Evolutionary conservation across 2,113 vertebrate genomes (phyloP).

Genomic region (Corvus moneduloides): DNA sequence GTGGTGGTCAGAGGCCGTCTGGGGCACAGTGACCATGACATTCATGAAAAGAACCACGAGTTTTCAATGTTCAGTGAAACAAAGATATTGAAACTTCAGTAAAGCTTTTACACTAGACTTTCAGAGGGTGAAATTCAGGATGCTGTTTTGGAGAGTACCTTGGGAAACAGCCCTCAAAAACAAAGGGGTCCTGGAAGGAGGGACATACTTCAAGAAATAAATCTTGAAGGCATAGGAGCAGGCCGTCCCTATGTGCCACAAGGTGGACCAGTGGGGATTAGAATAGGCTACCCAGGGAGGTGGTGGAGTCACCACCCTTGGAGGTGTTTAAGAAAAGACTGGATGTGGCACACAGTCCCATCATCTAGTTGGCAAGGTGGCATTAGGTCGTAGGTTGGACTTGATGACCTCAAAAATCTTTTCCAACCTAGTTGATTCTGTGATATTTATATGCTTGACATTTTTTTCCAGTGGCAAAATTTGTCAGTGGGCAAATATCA

Average conservation of each 20-base stretch:
- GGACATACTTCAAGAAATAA: background rate
- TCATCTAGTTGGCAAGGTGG: background rate
- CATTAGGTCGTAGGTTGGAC: background rate
- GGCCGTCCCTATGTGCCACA: background rate
- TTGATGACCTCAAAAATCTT: background rate
- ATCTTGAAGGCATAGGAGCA: background rate
- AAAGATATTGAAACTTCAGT: background rate
- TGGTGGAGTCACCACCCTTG: background rate
- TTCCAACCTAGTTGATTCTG: background rate
- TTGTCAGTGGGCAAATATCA: background rate
- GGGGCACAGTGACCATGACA: background rate
- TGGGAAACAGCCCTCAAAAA: background rate
- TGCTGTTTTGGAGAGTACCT: background rate
- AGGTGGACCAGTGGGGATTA: background rate
- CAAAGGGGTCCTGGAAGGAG: background rate
- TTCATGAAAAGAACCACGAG: too few species aligned
- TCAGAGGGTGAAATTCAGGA: background rate
- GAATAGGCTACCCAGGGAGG: background rate
- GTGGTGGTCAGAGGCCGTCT: background rate
- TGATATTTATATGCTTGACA: background rate
- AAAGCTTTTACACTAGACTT: background rate
- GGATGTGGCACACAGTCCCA: background rate
- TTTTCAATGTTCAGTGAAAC: background rate
- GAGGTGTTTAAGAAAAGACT: background rate
- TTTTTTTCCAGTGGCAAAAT: background rate